Evolutionary conservation across 2,797 vertebrate species (phyloP).

Genomic region (Anableps anableps): DNA sequence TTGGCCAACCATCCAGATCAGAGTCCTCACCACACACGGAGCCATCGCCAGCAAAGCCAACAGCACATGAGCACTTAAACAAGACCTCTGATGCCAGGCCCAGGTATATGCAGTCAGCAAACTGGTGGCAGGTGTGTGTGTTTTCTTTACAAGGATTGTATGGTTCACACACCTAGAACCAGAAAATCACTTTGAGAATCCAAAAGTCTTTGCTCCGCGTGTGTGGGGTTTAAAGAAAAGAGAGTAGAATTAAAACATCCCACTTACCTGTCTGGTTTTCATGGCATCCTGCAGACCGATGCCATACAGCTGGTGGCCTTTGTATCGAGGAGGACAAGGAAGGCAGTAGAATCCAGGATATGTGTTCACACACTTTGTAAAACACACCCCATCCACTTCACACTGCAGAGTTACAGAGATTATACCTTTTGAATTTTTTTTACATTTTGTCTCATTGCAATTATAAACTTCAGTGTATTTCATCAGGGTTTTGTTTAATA

Average conservation of each 20-base stretch:
- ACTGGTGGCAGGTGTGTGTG: slow-evolving; percentile 91
- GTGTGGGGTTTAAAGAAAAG: neutral
- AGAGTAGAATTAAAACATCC: neutral
- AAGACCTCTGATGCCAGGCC: slow-evolving; percentile 91
- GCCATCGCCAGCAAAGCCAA: slow-evolving; percentile 94
- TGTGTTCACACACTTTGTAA: slow-evolving; percentile 91
- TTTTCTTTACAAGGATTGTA: slow-evolving; percentile 95
- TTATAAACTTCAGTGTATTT: neutral
- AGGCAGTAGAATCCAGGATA: slow-evolving; percentile 94
- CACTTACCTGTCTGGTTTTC: slow-evolving; percentile 87
- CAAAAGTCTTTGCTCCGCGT: neutral
- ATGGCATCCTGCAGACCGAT: slow-evolving; percentile 87
- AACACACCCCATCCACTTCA: slow-evolving; percentile 89
- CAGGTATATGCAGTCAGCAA: slow-evolving; percentile 89
- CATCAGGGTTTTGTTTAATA: neutral
- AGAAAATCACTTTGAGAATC: slow-evolving; percentile 3
- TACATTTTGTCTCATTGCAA: neutral
- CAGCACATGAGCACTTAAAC: slow-evolving; percentile 91
- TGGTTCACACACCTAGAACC: slow-evolving; percentile 90
- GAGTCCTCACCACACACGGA: slow-evolving; percentile 93
- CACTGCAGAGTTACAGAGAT: slow-evolving; percentile 80
- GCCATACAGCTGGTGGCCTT: slow-evolving; percentile 90
- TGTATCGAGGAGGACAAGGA: slow-evolving; percentile 92
- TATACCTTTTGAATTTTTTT: neutral
- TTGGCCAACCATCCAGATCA: slow-evolving; percentile 97